Evolutionary conservation across 2,888 invertebrate species (phyloP).

Genomic region (Exocentrus adspersus): DNA sequence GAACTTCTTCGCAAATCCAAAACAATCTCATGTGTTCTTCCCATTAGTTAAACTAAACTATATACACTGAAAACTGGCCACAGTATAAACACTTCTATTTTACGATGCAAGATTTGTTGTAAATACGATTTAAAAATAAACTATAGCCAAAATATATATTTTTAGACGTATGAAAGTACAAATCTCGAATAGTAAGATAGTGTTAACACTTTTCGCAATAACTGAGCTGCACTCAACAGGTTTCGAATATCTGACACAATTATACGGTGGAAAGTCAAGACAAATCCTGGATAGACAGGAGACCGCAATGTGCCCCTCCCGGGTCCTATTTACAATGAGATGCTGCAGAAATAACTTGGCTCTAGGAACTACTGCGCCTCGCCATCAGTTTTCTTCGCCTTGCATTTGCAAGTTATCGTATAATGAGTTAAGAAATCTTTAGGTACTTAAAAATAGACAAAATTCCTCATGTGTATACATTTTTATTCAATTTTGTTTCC

Average conservation of each 20-base stretch:
- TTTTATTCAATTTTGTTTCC: too few relatives aligned
- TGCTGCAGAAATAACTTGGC: constrained; percentile 49
- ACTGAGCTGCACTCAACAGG: constrained; percentile 48
- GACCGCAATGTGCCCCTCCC: constrained; percentile 43
- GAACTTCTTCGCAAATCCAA: constrained; percentile 78
- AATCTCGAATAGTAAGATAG: constrained; percentile 24
- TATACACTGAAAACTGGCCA: constrained; percentile 40
- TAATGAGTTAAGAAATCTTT: too few relatives aligned
- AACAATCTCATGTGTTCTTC: constrained; percentile 80
- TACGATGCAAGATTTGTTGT: constrained; percentile 43
- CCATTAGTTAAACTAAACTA: constrained; percentile 58
- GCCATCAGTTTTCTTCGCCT: constrained; percentile 37
- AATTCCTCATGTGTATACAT: too few relatives aligned
- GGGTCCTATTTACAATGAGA: constrained; percentile 40
- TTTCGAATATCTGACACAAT: constrained; percentile 51
- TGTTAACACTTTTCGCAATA: constrained; percentile 24
- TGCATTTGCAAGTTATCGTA: too few relatives aligned
- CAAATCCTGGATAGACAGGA: constrained; percentile 45
- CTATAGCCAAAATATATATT: constrained; percentile 39
- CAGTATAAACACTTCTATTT: constrained; percentile 41
- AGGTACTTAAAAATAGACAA: too few relatives aligned
- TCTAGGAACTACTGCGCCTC: constrained; percentile 41
- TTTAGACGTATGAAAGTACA: constrained; percentile 31
- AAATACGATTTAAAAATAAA: constrained; percentile 46
- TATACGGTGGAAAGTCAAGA: constrained; percentile 41